Evolutionary conservation across 1,140 invertebrate species (phyloP), one percentile per base, ranked within the genome.

Genomic region (Patella vulgata): DNA sequence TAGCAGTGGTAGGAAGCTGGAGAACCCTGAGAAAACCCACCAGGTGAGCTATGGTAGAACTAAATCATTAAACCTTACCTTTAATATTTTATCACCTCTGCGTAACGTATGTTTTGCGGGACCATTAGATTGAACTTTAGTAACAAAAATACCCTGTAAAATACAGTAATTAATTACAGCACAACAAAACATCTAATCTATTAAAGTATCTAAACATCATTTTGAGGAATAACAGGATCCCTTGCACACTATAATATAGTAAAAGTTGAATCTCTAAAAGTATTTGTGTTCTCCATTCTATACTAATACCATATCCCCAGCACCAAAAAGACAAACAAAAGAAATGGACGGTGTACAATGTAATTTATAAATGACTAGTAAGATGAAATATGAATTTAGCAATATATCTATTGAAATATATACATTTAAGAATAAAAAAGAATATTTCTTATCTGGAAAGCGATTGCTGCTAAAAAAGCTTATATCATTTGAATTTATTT

Each of bases 61-160:
- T 28, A 9, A 27, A 50, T 33, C 43, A n/a, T n/a, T n/a, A n/a
- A n/a, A n/a, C n/a, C n/a, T 33, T 66, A 78, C 76, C 63, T 71
- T 54, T 11, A 79, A 44, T 27, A 79, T 66, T 61, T 79, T 79
- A 57, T 79, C 77, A 53, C 75, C 77, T n/a, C 69, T 60, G 8
- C 58, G 62, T 42, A 79, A 55, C 4, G 43, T 39, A 28, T 63
- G 50, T 8, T 66, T 39, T n/a, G 73, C 77, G 14, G 77, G 71
- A 31, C 77, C 77, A 46, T 71, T 63, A 11, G 58, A 47, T 14
- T 67, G 66, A 5, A 79, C 67, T 63, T 78, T 79, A 28, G 75
- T 76, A 28, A 79, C 63, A 68, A 79, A 79, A 19, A 79, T 78
- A 12, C 77, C 77, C 71, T 77, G 57, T 9, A 59, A 53, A 36